Base-by-base conservation (phyloP, 2,888 invertebrate genomes). In the Drosophila multiciliata region DNA sequence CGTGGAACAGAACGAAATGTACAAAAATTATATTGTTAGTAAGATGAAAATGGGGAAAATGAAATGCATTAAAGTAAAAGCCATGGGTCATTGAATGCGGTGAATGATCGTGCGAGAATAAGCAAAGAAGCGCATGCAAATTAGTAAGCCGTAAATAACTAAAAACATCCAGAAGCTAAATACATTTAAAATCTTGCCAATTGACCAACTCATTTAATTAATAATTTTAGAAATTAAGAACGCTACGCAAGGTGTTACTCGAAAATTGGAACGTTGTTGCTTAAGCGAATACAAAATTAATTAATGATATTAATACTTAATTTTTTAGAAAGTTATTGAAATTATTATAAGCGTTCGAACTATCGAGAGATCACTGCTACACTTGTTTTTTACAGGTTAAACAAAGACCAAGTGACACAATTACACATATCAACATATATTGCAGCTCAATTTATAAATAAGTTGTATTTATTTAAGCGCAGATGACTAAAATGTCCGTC, bases 21-120 rank as follows among this genome's bases (percentile, higher is more conserved):
- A 85, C 89, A 82, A 81, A 82, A 71, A 85, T 75, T 75, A 35
- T 52, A 66, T 89, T 85, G 85, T 85, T 85, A 85, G 85, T 85
- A 85, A 73, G 89, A 85, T 85, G 85, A 82, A 85, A 85, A 88
- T 85, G 85, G 67, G 82, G 73, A 82, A 73, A 73, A 85, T 80
- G 78, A 80, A 71, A 68, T 52, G 86, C 75, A 78, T 80, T 83
- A 78, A 52, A 58, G 20, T 66, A 52, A 69, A 87, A 83, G 88
- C 88, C 62, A 66, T 62, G 67, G 59, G 57, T 32, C 63, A 68
- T 70, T 62, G 50, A 68, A 69, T 84, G 66, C 58, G 66, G 54
- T 80, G 78, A 62, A 60, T 74, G 80, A 80, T 74, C 57, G 67
- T 71, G 77, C 62, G 65, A 64, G 50, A 69, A 63, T 38, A 48